Conservation (phyloP, 2,797 vertebrate genomes). For the Chelidonichthys spinosus region DNA sequence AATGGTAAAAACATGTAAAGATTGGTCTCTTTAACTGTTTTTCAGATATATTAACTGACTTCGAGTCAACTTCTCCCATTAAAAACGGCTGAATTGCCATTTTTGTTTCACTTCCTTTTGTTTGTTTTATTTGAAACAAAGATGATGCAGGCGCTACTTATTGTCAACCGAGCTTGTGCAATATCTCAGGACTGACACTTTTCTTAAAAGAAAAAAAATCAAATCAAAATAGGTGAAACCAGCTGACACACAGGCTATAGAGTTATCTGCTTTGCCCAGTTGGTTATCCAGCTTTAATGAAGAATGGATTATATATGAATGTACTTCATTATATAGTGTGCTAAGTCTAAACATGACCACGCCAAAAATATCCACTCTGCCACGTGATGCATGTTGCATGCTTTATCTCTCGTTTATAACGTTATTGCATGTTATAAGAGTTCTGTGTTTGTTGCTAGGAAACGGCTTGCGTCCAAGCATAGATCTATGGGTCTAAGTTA, state of each 20-base stretch:
- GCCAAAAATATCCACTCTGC: background rate
- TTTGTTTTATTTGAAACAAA: constrained; percentile 2
- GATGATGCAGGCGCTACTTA: background rate
- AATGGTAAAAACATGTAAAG: background rate
- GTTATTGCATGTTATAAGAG: background rate
- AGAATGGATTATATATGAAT: background rate
- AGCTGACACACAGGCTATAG: background rate
- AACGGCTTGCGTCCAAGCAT: background rate
- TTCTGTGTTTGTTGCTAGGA: constrained; percentile 29
- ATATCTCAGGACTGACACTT: background rate
- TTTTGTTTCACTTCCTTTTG: constrained; percentile 15
- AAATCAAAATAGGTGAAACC: background rate
- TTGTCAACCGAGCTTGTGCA: no score
- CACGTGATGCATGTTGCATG: background rate
- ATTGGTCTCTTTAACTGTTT: background rate
- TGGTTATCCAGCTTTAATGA: background rate
- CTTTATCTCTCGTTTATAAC: background rate
- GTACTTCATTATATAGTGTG: background rate
- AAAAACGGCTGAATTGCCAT: no score
- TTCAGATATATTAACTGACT: background rate
- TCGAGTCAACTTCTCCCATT: background rate
- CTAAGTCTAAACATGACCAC: background rate
- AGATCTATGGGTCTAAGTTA: no score
- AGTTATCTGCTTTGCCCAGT: no score
- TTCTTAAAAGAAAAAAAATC: no score